Percentiles rank a stretch among this genome's conserved stretches.
phyloP scores from a whole-genome alignment of 2,113 vertebrate genomes.

The Bubo bubo region DNA sequence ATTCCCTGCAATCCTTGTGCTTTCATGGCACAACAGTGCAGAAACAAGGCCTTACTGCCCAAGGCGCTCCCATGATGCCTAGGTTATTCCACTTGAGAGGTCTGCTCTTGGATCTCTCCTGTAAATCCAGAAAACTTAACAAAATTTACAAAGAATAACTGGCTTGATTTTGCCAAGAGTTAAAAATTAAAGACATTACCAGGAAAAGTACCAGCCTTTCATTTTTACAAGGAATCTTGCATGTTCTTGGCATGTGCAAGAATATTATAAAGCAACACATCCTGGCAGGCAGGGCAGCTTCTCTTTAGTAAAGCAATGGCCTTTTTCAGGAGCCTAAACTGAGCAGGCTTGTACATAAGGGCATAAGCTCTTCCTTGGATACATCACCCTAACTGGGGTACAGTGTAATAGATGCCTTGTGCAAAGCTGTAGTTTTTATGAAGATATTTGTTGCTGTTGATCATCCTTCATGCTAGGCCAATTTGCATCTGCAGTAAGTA shows the following conservation, averaged over 20 bases:
- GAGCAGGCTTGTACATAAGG: not conserved
- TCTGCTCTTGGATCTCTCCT: not conserved
- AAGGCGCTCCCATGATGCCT: not conserved
- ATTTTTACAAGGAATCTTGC: not conserved
- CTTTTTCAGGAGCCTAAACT: not conserved
- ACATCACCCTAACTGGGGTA: not conserved
- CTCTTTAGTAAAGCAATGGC: not conserved
- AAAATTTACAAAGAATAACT: not conserved
- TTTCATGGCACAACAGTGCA: not conserved
- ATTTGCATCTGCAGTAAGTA: not conserved
- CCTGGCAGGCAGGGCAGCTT: not conserved
- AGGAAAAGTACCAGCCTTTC: not conserved
- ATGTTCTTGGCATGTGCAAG: not conserved
- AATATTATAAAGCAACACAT: not conserved
- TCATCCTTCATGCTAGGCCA: not conserved
- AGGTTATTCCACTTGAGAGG: not conserved
- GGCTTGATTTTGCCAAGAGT: not conserved
- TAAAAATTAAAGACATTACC: not conserved
- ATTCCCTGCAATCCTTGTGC: not conserved
- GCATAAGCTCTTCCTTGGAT: not conserved
- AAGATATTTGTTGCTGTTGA: not conserved
- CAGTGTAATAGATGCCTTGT: not conserved
- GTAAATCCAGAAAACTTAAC: not conserved
- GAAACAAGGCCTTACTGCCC: not conserved
- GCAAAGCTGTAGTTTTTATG: not conserved